Evolutionary conservation across 2,888 invertebrate genomes (phyloP), one percentile per base, ranked within the genome.

Genomic region (Caenorhabditis wallacei): DNA sequence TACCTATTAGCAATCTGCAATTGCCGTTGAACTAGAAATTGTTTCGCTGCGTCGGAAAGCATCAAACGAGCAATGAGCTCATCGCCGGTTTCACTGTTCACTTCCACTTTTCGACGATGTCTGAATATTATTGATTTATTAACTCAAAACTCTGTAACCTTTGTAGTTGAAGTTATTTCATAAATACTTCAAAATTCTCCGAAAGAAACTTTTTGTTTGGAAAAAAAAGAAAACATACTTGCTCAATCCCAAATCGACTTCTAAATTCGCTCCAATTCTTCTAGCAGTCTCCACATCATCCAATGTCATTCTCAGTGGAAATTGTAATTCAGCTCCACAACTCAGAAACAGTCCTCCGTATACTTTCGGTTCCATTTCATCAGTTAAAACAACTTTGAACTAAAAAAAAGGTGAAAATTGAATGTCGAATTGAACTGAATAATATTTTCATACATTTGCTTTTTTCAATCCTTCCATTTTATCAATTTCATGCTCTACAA

Each of bases 401-500:
- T 88, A 59, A 59, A 82, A 63, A 22, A 18, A 48, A 18, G n/a
- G n/a, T n/a, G n/a, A 48, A 48, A 48, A 13, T 18, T 48, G 18
- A 48, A 18, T 18, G 7, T 40, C 11, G 13, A 18, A 48, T 18
- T 5, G 11, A 16, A 13, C 16, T 11, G 13, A 43, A 48, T 7
- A 43, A 43, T 43, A 69, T 13, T 57, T 13, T 24, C 35, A 16
- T 43, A 84, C 88, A 78, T 87, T 86, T 10, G 85, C 72, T 64
- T 84, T 79, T 24, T 53, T 66, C 37, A 87, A 56, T 30, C 74
- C 61, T 2, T 82, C 79, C 53, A 87, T 69, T 35, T 84, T 78
- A 22, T 87, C 87, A 53, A 88, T 59, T 71, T 88, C 88, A 13
- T 57, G 56, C 46, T 88, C 87, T n/a, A 87, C 87, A n/a, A 88